These are phyloP conservation scores for Falcunculus frontatus DNA, from an alignment of 2,113 vertebrate species.

Conservation along the genomic window DNA sequence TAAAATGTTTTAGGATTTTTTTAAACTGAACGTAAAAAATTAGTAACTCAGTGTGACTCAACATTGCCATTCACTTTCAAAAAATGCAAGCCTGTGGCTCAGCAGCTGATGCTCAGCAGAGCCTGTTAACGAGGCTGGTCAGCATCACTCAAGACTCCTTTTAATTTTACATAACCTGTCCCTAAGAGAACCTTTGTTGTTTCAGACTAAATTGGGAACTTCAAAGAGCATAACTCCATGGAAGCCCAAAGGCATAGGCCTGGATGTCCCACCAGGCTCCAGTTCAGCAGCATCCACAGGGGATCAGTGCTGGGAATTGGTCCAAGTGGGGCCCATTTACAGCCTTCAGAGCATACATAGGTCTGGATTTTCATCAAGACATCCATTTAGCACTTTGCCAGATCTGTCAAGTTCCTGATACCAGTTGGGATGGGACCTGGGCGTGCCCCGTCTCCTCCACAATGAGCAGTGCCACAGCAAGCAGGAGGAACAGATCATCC, in stretches of 20 bases:
- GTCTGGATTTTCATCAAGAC: background rate
- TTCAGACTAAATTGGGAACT: background rate
- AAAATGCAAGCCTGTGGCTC: background rate
- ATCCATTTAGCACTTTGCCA: background rate
- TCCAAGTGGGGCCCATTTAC: no score
- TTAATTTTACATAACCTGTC: background rate
- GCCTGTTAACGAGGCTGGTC: background rate
- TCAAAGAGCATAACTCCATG: background rate
- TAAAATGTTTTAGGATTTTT: background rate
- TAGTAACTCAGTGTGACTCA: background rate
- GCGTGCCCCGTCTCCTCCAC: background rate
- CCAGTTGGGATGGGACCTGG: background rate
- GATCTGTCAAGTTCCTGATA: background rate
- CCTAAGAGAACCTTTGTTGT: background rate
- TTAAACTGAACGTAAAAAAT: background rate
- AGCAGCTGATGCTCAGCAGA: background rate
- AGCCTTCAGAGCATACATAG: background rate
- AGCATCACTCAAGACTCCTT: background rate
- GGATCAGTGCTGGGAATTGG: background rate
- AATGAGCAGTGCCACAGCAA: accelerated
- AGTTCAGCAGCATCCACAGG: background rate
- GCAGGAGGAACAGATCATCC: background rate
- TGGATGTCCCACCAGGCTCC: background rate
- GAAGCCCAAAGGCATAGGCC: background rate
- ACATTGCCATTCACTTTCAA: background rate